These are phyloP conservation scores for Drosophila arawakana DNA, from an alignment of 1,140 invertebrate species.

Conservation along the genomic window DNA sequence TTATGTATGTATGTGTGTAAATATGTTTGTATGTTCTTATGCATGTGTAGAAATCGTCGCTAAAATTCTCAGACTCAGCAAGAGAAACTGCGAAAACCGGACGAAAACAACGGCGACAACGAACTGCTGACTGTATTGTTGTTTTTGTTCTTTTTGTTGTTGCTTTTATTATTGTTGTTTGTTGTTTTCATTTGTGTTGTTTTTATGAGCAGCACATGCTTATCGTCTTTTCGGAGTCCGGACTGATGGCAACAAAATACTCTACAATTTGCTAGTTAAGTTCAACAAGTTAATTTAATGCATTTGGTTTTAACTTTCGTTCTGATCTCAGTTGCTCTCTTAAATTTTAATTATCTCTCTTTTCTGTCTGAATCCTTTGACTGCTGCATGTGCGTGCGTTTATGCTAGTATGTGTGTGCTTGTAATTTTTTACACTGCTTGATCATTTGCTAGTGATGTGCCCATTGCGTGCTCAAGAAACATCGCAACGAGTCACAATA, in stretches of 20 bases:
- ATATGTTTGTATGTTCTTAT: not conserved
- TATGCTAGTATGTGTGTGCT: not conserved
- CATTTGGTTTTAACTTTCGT: not conserved
- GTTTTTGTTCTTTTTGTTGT: slow-evolving; percentile 28
- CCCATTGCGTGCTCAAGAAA: not conserved
- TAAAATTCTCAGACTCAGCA: slow-evolving; percentile 34
- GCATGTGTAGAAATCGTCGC: slow-evolving; percentile 24
- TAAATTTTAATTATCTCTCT: not conserved
- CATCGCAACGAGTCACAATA: not conserved
- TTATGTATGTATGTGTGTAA: slow-evolving; percentile 6
- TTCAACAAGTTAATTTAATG: slow-evolving; percentile 27
- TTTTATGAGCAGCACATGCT: slow-evolving; percentile 56
- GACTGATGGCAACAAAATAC: slow-evolving; percentile 26
- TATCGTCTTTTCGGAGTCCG: slow-evolving; percentile 32
- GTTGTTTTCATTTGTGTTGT: slow-evolving; percentile 34
- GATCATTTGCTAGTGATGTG: not conserved
- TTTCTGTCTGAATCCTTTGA: not conserved
- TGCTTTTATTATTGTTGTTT: slow-evolving; percentile 42
- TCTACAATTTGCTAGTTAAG: slow-evolving; percentile 28
- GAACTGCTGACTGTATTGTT: slow-evolving; percentile 47
- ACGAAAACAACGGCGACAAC: slow-evolving; percentile 59
- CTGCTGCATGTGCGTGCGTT: not conserved
- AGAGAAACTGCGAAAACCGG: slow-evolving; percentile 57
- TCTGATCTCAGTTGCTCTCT: slow-evolving; percentile 3
- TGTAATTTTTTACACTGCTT: not conserved